Evolutionary conservation across 2,113 vertebrate species (phyloP), one percentile per base, ranked within the genome.

Genomic region (Corydoras maculifer): DNA sequence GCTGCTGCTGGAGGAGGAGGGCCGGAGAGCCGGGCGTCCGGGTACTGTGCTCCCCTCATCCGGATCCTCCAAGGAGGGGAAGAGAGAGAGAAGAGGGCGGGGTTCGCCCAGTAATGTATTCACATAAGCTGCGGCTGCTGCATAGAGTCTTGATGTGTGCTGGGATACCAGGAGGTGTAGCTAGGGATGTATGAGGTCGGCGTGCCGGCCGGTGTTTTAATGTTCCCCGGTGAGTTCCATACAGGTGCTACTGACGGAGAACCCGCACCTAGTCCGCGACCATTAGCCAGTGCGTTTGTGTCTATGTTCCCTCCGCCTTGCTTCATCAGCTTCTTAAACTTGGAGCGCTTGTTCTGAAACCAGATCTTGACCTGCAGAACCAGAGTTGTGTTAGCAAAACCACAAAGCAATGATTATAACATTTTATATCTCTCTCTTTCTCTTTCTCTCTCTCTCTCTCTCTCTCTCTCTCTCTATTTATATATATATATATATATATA

Each of bases 81-180:
- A 43, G 35, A 43, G 35, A 43, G 35, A 76, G 69, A 78, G 78
- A 74, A 74, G 62, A 74, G 73, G 53, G 69, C 53, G 75, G 77
- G 81, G 71, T 62, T 70, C 69, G 80, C 72, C 70, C 18, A 79
- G 76, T 82, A 77, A 73, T 80, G 70, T 77, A 75, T 85, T 99
- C 92, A 99, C 96, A 99, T 98, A 77, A 98, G 92, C 63, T 97
- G 96, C 62, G 96, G 92, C 84, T 99, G 96, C 89, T 98, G 96
- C 95, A 99, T 94, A 91, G 96, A 94, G 93, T 99, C 96, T 91
- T 98, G 96, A 88, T 99, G 96, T 61, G 95, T 88, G 69, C 92
- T 93, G 62, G 96, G 94, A 66, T 99, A 99, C 96, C 96, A 98
- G 18, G 96, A 97, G 66, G 96, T 99, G 90, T 98, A 99, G 90